These are phyloP conservation scores for Acomys russatus DNA, from an alignment of 2,797 vertebrate genomes.

Conservation along the genomic window DNA sequence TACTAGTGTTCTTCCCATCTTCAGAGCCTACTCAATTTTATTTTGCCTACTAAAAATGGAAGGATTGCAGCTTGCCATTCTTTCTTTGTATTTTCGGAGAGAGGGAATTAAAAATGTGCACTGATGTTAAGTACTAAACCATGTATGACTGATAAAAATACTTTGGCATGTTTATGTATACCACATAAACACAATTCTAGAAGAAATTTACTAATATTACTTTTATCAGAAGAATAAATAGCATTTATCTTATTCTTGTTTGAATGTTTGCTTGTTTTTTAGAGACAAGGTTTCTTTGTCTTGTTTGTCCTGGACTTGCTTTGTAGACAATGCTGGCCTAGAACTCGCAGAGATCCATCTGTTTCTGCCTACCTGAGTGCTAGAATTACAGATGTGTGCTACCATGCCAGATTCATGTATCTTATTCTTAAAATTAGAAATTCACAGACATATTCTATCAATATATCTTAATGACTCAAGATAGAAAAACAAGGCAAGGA, in stretches of 20 bases:
- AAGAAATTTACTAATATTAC: neutral
- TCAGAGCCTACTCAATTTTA: neutral
- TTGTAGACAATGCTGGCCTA: too few relatives aligned
- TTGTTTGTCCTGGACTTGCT: too few relatives aligned
- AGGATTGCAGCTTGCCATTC: neutral
- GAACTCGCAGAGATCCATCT: too few relatives aligned
- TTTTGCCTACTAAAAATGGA: neutral
- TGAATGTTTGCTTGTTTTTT: too few relatives aligned
- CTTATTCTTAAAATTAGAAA: neutral
- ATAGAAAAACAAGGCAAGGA: neutral
- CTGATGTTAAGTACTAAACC: slow-evolving; percentile 14
- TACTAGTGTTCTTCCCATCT: neutral
- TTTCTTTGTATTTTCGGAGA: slow-evolving; percentile 47
- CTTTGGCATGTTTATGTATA: neutral
- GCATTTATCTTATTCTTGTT: neutral
- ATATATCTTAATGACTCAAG: slow-evolving; percentile 14
- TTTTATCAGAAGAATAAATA: neutral
- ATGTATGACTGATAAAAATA: neutral
- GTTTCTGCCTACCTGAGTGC: too few relatives aligned
- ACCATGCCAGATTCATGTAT: neutral
- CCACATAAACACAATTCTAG: neutral
- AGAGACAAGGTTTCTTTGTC: too few relatives aligned
- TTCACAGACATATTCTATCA: neutral
- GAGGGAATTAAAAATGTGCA: neutral
- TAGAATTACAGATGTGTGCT: too few relatives aligned